phyloP scores from a whole-genome alignment of 2,113 vertebrate genomes.

The Pseudorasbora parva region DNA sequence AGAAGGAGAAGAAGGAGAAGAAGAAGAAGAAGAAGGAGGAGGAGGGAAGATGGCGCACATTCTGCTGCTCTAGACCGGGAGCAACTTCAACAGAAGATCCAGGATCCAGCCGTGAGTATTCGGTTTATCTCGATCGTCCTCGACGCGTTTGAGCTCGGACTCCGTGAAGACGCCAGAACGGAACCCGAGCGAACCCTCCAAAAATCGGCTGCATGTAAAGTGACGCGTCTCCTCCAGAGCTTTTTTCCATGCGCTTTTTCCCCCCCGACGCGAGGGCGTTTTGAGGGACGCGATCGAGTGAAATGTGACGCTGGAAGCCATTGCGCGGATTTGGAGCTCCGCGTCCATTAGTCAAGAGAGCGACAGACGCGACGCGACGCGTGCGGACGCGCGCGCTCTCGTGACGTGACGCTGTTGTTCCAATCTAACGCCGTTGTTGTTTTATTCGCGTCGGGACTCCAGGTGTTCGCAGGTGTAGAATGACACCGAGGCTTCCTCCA shows the following conservation, averaged over 20 bases:
- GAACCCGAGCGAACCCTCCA: slow-evolving; percentile 43
- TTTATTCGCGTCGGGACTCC: slow-evolving; percentile 56
- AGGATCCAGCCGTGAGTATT: slow-evolving; percentile 50
- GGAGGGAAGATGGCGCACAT: slow-evolving; percentile 52
- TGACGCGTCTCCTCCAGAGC: slow-evolving; percentile 18
- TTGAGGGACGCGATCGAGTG: neutral
- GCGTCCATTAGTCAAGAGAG: slow-evolving; percentile 10
- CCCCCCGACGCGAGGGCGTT: neutral
- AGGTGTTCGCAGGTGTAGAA: slow-evolving; percentile 82
- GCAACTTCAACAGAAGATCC: slow-evolving; percentile 45
- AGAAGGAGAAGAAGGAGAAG: slow-evolving; percentile 35
- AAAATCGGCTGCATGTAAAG: slow-evolving; percentile 45
- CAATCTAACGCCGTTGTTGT: neutral
- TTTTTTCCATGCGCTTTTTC: neutral
- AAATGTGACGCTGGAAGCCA: slow-evolving; percentile 34
- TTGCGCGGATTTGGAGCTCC: slow-evolving; percentile 34
- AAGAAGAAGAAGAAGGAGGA: slow-evolving; percentile 35
- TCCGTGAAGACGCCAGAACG: slow-evolving; percentile 68
- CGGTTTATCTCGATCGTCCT: slow-evolving; percentile 36
- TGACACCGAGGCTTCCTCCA: slow-evolving; percentile 87
- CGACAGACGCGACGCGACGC: slow-evolving; percentile 21
- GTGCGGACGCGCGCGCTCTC: neutral
- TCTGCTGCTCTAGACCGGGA: slow-evolving; percentile 48
- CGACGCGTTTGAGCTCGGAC: slow-evolving; percentile 76
- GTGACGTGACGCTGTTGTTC: slow-evolving; percentile 18